Evolutionary conservation across 2,888 invertebrate genomes (phyloP), one percentile per base, ranked within the genome.

Genomic region (Phyllotreta striolata): DNA sequence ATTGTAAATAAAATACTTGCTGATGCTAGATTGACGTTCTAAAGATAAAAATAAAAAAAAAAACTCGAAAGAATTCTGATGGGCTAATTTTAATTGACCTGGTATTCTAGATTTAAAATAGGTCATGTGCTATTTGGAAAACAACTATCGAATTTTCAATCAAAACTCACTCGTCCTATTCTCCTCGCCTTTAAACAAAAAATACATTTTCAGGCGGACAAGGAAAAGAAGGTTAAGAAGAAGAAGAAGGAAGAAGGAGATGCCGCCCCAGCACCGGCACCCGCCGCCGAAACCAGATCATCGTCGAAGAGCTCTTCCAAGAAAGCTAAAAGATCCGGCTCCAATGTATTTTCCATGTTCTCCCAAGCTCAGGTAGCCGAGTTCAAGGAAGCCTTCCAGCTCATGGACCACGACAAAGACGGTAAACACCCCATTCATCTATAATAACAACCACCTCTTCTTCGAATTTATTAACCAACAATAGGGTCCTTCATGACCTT

Each of bases 291-390:
- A 75, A 85, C 88, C 74, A 87, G 92, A 80, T 89, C 90, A 77
- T 91, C 92, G 72, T 91, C 92, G 78, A 90, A 93, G 75, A 91
- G 93, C 76, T 92, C 92, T 83, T 87, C 88, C 76, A 89, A 89
- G 82, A 89, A 87, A 82, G 91, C 91, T 77, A 95, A 95, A 85
- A 90, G 94, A 82, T 89, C 92, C 81, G 95, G 95, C 77, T 95
- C 95, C 86, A 95, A 94, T 85, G 95, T 96, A 83, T 96, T 96
- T 89, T 95, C 95, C 81, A 95, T 95, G 92, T 96, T 96, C 90
- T 91, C 95, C 78, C 95, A 95, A 86, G 91, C 91, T 85, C 65
- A 69, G 61, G 93, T 96, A 79, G 93, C 95, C 78, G 96, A 96
- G 85, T 96, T 96, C 89, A 96, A 96, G 5, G 81, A 94, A 91